These are phyloP conservation scores for Choreutis nemorana DNA, from an alignment of 2,888 invertebrate species.

Conservation along the genomic window DNA sequence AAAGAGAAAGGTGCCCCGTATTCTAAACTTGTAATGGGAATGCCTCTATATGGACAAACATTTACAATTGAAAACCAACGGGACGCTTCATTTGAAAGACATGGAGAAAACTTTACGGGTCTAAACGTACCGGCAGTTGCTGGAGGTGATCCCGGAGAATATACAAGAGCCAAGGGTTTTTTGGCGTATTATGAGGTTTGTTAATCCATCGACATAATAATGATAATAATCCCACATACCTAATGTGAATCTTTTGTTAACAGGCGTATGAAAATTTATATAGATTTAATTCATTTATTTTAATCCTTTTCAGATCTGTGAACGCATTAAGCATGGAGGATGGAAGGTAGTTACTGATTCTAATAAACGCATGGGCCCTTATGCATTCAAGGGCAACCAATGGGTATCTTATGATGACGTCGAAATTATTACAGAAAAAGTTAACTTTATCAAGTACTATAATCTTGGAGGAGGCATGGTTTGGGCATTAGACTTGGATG, in stretches of 20 bases:
- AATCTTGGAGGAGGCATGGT: conserved; percentile 89
- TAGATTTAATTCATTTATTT: conserved; percentile 7
- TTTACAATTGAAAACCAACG: conserved; percentile 65
- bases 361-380: conserved; percentile 83
- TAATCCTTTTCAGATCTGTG: conserved; percentile 71
- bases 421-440: conserved; percentile 80
- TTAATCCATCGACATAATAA: no score
- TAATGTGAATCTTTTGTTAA: no score
- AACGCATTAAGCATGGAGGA: conserved; percentile 76
- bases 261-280: no score
- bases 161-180: conserved; percentile 85
- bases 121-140: conserved; percentile 80
- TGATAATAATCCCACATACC: no score
- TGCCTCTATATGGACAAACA: conserved; percentile 89
- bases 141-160: conserved; percentile 85
- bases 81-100: conserved; percentile 20
- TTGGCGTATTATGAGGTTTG: conserved; percentile 85
- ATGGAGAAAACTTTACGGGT: conserved; percentile 67
- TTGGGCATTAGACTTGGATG: conserved; percentile 90
- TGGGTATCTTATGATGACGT: conserved; percentile 93
- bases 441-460: conserved; percentile 78
- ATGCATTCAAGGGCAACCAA: conserved; percentile 85
- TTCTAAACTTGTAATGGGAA: conserved; percentile 85
- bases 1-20: conserved; percentile 83
- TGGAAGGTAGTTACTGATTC: conserved; percentile 86